Evolutionary conservation across 2,113 vertebrate genomes (phyloP), one percentile per base, ranked within the genome.

Genomic region (Rhynchomys soricoides): DNA sequence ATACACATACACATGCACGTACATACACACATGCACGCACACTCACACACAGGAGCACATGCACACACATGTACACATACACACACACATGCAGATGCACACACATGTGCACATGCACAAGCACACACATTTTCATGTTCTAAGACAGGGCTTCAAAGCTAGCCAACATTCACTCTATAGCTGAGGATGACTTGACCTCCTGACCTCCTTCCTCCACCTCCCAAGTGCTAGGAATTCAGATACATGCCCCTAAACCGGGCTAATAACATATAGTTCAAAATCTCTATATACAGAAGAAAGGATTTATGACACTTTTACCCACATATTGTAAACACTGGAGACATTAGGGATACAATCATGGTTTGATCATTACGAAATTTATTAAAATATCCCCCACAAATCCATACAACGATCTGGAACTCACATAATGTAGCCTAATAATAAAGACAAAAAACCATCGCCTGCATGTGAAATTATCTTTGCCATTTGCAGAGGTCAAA

Each of bases 401-500:
- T 43, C 71, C 50, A 74, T 74, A 37, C 43, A 89, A 73, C 50
- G 26, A 64, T 59, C 19, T 87, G 48, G 66, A 91, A 16, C 57
- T 88, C 45, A 87, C 4, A 24, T 81, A 82, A 81, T 8, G 2
- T 66, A 73, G 31, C 73, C 91, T 97, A 75, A 91, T 90, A 81
- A 90, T 93, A 91, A 96, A 93, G 64, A 40, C 81, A 94, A 93
- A 50, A 94, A 93, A 50, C 74, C 62, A 45, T 93, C 83, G 48
- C 45, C 34, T 43, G 16, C 19, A 0, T 40, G 26, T 86, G 68
- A 81, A 88, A 75, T 95, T 86, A 52, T 78, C n/a, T 90, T 95
- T 86, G 90, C 91, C 73, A 77, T 71, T 89, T 82, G 92, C 48
- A 59, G 88, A 95, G 93, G 66, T 97, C 88, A 97, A 62, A 45